Evolutionary conservation across 2,888 invertebrate genomes (phyloP).

Genomic region (Torymus aiolomorphi): DNA sequence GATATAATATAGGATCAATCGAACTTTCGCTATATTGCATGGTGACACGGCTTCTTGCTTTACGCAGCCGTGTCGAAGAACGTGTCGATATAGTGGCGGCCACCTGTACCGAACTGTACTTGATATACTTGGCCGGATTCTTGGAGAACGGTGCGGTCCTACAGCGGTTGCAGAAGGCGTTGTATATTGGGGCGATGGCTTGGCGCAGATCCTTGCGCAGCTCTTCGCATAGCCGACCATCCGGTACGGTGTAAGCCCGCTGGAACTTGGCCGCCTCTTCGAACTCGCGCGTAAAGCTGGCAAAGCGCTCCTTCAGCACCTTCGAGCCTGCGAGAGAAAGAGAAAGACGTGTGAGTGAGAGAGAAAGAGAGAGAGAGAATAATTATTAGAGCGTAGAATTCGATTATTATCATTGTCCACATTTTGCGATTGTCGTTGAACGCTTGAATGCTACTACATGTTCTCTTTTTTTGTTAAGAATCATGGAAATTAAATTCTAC

Average conservation of each 20-base stretch:
- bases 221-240: conserved; percentile 90
- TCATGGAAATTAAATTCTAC: conserved; percentile 9
- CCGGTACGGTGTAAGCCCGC: conserved; percentile 94
- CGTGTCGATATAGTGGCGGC: conserved; percentile 86
- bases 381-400: too few relatives aligned
- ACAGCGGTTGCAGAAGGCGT: conserved; percentile 87
- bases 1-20: too few relatives aligned
- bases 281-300: conserved; percentile 95
- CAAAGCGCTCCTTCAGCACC: conserved; percentile 71
- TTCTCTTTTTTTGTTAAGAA: not conserved
- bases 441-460: too few relatives aligned
- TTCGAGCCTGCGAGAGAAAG: conserved; percentile 64
- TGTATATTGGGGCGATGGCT: conserved; percentile 90
- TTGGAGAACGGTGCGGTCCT: conserved; percentile 90
- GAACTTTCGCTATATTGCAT: too few relatives aligned
- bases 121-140: conserved; percentile 94
- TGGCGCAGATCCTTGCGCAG: conserved; percentile 94
- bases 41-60: conserved; percentile 49
- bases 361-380: too few relatives aligned
- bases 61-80: conserved; percentile 94
- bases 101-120: conserved; percentile 91
- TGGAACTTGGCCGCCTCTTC: conserved; percentile 92
- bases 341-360: not conserved
- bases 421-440: too few relatives aligned
- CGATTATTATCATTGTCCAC: too few relatives aligned